phyloP scores from a whole-genome alignment of 2,888 invertebrate genomes.

The Spisula subtruncata region DNA sequence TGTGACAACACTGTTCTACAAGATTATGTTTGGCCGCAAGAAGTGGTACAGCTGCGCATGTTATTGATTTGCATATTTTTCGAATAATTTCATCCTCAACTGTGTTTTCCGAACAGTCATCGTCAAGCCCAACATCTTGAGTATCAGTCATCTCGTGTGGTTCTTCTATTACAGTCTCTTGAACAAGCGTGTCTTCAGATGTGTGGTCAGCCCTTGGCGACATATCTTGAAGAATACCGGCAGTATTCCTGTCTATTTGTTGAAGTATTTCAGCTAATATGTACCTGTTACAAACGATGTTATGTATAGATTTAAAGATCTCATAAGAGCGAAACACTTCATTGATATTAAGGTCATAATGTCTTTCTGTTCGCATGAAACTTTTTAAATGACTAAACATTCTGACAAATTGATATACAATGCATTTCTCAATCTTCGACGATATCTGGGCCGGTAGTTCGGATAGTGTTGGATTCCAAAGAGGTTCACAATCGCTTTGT shows the following conservation, averaged over 20 bases:
- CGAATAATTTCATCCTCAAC: neutral
- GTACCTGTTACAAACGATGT: neutral
- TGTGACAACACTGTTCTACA: neutral
- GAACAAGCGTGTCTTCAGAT: neutral
- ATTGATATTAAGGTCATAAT: neutral
- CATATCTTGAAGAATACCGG: too few relatives aligned
- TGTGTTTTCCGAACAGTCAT: neutral
- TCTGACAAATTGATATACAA: neutral
- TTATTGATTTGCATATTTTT: neutral
- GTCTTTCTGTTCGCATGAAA: neutral
- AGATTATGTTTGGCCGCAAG: slow-evolving; percentile 7
- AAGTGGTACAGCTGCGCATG: neutral
- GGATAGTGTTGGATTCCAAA: neutral
- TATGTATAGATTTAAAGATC: neutral
- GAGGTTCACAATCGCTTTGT: neutral
- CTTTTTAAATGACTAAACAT: neutral
- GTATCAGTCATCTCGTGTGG: neutral
- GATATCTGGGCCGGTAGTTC: neutral
- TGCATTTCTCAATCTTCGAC: neutral
- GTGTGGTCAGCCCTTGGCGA: neutral
- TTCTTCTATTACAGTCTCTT: neutral
- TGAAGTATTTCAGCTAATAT: neutral
- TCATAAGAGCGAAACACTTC: neutral
- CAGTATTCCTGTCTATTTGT: neutral
- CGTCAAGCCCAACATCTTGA: neutral